Percentiles rank a stretch among this genome's conserved stretches.
These are phyloP conservation scores for Cydia strobilella DNA, from an alignment of 1,140 invertebrate genomes.

Conservation along the genomic window DNA sequence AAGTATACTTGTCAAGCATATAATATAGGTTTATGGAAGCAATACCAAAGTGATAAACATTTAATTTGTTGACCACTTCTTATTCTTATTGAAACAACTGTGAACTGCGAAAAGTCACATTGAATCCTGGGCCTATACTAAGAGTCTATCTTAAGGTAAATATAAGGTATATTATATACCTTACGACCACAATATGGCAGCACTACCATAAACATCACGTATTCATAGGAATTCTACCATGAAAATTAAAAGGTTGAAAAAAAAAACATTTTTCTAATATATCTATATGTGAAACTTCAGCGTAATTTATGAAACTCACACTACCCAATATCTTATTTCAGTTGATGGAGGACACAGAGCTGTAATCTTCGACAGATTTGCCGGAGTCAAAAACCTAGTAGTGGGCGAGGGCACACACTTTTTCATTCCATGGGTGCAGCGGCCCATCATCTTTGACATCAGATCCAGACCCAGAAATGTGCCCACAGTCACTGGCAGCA, in stretches of 20 bases:
- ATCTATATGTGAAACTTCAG: neutral
- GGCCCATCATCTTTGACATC: slow-evolving; percentile 98
- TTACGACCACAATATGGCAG: too few species aligned
- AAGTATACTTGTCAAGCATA: neutral
- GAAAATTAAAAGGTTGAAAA: too few species aligned
- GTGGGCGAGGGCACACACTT: slow-evolving; percentile 99
- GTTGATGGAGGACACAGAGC: slow-evolving; percentile 99
- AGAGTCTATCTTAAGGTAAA: too few species aligned
- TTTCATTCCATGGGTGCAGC: slow-evolving; percentile 99
- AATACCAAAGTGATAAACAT: neutral
- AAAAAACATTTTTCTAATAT: too few species aligned
- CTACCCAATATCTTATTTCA: slow-evolving; percentile 79
- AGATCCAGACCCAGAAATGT: slow-evolving; percentile 97
- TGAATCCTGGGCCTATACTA: slow-evolving; percentile 3
- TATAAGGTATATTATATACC: too few species aligned
- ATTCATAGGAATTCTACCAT: too few species aligned
- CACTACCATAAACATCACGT: too few species aligned
- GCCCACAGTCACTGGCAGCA: slow-evolving; percentile 98
- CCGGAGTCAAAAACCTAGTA: slow-evolving; percentile 95
- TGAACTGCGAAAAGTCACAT: slow-evolving; percentile 10
- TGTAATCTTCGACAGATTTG: slow-evolving; percentile 99
- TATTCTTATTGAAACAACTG: slow-evolving; percentile 12
- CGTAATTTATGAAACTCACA: neutral
- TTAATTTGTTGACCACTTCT: slow-evolving; percentile 31
- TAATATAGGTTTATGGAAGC: neutral